phyloP scores from a whole-genome alignment of 2,113 vertebrate genomes.

The Bagarius yarrelli region DNA sequence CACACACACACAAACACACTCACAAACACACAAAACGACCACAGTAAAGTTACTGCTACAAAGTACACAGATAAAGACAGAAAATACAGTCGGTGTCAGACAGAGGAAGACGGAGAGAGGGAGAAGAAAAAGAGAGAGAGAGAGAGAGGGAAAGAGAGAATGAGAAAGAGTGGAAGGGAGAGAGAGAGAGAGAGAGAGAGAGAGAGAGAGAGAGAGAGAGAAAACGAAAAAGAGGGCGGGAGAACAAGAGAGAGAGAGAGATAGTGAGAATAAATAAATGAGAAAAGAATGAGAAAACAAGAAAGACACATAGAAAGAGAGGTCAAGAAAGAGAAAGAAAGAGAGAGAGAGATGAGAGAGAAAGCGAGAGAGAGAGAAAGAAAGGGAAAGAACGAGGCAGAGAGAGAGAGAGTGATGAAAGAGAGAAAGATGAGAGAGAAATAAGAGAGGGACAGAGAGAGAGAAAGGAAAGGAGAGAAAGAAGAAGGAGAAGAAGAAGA shows the following conservation, averaged over 20 bases:
- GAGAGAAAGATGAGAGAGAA: neutral
- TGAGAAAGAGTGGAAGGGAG: neutral
- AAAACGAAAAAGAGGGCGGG: too few relatives aligned
- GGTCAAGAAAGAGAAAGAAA: too few relatives aligned
- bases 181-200: neutral
- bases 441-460: too few relatives aligned
- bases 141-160: too few relatives aligned
- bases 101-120: too few relatives aligned
- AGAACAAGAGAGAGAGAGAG: too few relatives aligned
- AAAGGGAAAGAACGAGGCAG: neutral
- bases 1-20: slow-evolving; percentile 18
- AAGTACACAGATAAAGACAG: neutral
- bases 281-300: too few relatives aligned
- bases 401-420: neutral
- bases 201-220: slow-evolving; percentile 1
- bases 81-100: neutral
- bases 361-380: too few relatives aligned
- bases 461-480: neutral
- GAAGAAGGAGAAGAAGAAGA: too few relatives aligned
- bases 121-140: neutral
- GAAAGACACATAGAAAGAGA: too few relatives aligned
- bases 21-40: neutral
- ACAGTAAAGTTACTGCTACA: neutral
- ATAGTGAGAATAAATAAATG: too few relatives aligned
- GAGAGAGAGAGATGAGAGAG: neutral